Evolutionary conservation across 2,888 invertebrate species (phyloP).

Genomic region (Scaptomyza tumidula): DNA sequence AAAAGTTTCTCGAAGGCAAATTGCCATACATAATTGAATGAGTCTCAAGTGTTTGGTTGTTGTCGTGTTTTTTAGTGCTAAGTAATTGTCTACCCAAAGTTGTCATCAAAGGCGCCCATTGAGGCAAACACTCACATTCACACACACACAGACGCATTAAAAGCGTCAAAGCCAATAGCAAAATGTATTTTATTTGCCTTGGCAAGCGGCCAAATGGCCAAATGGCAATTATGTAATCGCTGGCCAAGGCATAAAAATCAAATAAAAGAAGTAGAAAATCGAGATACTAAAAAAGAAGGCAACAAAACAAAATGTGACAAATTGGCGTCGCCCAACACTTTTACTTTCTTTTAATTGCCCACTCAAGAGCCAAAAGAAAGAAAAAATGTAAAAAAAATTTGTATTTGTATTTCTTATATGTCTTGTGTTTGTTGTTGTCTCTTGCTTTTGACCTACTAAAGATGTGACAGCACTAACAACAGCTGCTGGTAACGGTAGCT

Average conservation of each 20-base stretch:
- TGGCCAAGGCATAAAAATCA: constrained; percentile 49
- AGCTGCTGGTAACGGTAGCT: constrained; percentile 31
- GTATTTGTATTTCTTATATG: constrained; percentile 36
- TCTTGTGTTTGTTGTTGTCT: constrained; percentile 14
- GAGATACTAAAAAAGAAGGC: constrained; percentile 12
- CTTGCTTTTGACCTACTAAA: constrained; percentile 44
- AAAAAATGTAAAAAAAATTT: constrained; percentile 42
- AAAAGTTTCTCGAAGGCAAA: constrained; percentile 69
- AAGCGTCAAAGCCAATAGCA: constrained; percentile 38
- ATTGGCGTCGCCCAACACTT: constrained; percentile 58
- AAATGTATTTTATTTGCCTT: constrained; percentile 62
- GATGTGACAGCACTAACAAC: constrained; percentile 5
- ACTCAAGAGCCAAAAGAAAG: constrained; percentile 29
- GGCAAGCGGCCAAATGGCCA: constrained; percentile 51
- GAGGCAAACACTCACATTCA: constrained; percentile 4
- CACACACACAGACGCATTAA: constrained; percentile 37
- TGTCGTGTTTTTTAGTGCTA: constrained; percentile 12
- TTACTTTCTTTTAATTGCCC: constrained; percentile 72
- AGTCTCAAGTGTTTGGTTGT: constrained; percentile 9
- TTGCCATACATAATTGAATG: constrained; percentile 76
- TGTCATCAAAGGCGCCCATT: constrained; percentile 52
- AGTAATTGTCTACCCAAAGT: constrained; percentile 44
- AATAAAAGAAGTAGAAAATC: constrained; percentile 32
- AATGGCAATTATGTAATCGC: constrained; percentile 70
- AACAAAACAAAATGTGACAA: constrained; percentile 51